Percentiles rank a stretch among this genome's conserved stretches.
These are phyloP conservation scores for Tachysurus fulvidraco DNA, from an alignment of 2,113 vertebrate genomes.

Conservation along the genomic window DNA sequence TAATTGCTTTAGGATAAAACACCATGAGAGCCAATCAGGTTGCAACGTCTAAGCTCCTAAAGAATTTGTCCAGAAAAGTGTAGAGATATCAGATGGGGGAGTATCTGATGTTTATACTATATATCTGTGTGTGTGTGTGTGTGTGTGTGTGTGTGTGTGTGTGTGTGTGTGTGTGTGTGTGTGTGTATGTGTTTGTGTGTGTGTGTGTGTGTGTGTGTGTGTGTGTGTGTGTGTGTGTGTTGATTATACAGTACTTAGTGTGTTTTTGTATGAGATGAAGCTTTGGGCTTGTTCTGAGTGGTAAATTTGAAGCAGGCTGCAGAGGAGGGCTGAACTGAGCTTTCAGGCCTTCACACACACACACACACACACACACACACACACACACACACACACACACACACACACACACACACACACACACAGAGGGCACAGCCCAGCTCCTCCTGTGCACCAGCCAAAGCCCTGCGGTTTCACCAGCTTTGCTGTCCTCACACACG, in stretches of 20 bases:
- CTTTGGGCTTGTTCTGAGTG: conserved; percentile 21
- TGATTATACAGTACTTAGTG: not conserved
- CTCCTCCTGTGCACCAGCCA: conserved; percentile 29
- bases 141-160: no score
- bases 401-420: conserved; percentile 24
- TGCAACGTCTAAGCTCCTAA: not conserved
- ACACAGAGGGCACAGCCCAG: conserved; percentile 30
- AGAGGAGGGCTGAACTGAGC: conserved; percentile 31
- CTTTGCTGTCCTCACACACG: conserved; percentile 11
- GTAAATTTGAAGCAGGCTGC: conserved; percentile 53
- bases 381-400: conserved; percentile 38
- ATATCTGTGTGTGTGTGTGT: conserved; percentile 24
- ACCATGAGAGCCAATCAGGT: not conserved
- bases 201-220: conserved; percentile 30
- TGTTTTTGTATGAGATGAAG: conserved; percentile 20
- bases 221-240: conserved; percentile 25
- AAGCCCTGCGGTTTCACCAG: conserved; percentile 48
- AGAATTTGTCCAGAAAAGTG: not conserved
- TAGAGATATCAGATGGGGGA: not conserved
- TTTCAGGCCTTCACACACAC: conserved; percentile 27
- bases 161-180: no score
- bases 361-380: conserved; percentile 22
- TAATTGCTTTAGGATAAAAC: not conserved
- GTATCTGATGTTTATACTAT: not conserved
- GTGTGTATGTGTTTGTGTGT: no score